Evolutionary conservation across 2,888 invertebrate species (phyloP).

Genomic region (Calliphora vomitoria): DNA sequence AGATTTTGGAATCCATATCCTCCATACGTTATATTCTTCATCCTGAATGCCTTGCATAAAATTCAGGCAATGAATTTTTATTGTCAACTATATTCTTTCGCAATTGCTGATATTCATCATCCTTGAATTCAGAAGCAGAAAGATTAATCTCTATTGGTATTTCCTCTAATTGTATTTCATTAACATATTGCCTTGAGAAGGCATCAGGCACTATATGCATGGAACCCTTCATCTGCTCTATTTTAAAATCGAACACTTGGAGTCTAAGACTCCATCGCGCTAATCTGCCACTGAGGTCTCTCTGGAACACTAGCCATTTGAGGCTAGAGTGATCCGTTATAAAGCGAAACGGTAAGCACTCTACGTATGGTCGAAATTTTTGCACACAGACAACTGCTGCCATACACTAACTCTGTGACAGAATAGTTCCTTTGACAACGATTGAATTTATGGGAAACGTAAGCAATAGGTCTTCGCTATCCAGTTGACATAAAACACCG

Average conservation of each 20-base stretch:
- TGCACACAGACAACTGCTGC: too few relatives aligned
- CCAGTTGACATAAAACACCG: neutral
- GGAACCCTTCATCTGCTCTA: neutral
- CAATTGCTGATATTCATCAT: neutral
- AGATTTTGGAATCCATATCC: neutral
- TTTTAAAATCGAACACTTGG: neutral
- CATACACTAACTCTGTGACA: neutral
- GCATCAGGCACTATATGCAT: neutral
- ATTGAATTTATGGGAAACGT: neutral
- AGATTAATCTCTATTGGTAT: neutral
- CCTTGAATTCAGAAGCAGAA: neutral
- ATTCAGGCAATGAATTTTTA: neutral
- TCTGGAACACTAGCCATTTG: neutral
- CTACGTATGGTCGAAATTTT: neutral
- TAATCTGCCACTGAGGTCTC: too few relatives aligned
- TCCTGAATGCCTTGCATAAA: neutral
- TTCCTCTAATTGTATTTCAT: neutral
- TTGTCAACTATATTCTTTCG: neutral
- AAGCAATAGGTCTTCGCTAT: neutral
- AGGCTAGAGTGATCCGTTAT: neutral
- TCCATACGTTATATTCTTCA: neutral
- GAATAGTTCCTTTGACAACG: neutral
- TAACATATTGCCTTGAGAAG: neutral
- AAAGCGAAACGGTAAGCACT: too few relatives aligned
- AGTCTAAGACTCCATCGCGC: too few relatives aligned